Evolutionary conservation across 2,113 vertebrate species (phyloP).

Genomic region (Tragelaphus imberbis): DNA sequence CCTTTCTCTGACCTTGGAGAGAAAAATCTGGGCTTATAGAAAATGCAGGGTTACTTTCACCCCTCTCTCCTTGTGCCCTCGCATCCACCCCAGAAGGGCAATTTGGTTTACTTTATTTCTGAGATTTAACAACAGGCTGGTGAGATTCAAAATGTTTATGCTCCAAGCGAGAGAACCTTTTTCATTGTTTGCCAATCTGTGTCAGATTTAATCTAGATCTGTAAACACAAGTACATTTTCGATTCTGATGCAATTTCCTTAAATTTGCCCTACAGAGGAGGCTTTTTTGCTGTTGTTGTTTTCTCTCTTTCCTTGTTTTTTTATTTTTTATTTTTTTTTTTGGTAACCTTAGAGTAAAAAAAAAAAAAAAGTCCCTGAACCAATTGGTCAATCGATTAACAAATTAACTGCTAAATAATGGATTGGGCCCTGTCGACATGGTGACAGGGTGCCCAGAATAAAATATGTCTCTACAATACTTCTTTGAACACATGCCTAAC

Average conservation of each 20-base stretch:
- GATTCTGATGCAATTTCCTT: conserved; percentile 74
- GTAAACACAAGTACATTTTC: conserved; percentile 75
- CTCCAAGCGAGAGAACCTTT: conserved; percentile 73
- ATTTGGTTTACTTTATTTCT: conserved; percentile 52
- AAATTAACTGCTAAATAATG: conserved; percentile 83
- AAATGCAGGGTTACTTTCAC: background rate
- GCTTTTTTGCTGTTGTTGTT: conserved; percentile 47
- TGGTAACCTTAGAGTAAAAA: conserved; percentile 67
- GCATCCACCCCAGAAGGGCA: background rate
- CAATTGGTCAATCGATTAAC: conserved; percentile 81
- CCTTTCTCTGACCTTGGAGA: background rate
- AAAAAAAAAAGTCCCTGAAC: conserved; percentile 65
- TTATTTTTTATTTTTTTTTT: background rate
- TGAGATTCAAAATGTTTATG: conserved; percentile 75
- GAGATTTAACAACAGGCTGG: conserved; percentile 40
- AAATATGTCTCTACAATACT: conserved; percentile 78
- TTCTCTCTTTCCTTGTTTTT: background rate
- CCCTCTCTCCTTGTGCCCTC: background rate
- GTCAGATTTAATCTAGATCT: conserved; percentile 79
- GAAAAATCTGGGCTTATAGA: background rate
- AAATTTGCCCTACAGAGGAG: conserved; percentile 69
- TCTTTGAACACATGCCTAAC: conserved; percentile 76
- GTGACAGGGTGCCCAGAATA: conserved; percentile 76
- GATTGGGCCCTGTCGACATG: conserved; percentile 63
- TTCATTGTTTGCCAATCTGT: conserved; percentile 74